Evolutionary conservation across 2,797 vertebrate genomes (phyloP).

Genomic region (Squalus acanthias): DNA sequence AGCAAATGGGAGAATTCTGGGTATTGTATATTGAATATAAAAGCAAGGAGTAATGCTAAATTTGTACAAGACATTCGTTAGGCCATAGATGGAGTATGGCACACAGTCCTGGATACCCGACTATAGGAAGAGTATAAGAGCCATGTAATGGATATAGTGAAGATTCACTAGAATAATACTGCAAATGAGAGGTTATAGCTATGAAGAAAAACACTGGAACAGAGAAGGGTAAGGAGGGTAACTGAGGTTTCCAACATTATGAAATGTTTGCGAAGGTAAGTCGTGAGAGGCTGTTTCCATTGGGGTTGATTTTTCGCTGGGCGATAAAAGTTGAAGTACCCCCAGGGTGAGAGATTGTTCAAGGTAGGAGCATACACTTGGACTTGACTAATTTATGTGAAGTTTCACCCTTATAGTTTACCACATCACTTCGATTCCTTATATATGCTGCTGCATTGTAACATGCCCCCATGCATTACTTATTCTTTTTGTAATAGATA

Average conservation of each 20-base stretch:
- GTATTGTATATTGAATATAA: background rate
- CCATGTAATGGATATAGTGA: too few species aligned
- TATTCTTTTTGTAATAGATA: background rate
- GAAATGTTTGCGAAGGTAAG: background rate
- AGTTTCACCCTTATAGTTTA: too few species aligned
- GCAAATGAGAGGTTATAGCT: background rate
- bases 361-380: too few species aligned
- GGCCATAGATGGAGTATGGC: background rate
- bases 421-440: too few species aligned
- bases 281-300: background rate
- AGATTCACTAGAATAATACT: background rate
- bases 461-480: too few species aligned
- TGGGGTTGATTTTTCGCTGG: background rate
- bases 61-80: background rate
- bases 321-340: too few species aligned
- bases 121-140: background rate
- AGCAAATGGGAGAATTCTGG: background rate
- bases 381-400: too few species aligned
- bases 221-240: background rate
- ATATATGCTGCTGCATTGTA: too few species aligned
- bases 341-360: too few species aligned
- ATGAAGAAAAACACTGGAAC: background rate
- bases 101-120: background rate
- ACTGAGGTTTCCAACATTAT: background rate
- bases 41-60: background rate